Conservation (phyloP, 2,888 invertebrate species). For the Machimus rusticus region DNA sequence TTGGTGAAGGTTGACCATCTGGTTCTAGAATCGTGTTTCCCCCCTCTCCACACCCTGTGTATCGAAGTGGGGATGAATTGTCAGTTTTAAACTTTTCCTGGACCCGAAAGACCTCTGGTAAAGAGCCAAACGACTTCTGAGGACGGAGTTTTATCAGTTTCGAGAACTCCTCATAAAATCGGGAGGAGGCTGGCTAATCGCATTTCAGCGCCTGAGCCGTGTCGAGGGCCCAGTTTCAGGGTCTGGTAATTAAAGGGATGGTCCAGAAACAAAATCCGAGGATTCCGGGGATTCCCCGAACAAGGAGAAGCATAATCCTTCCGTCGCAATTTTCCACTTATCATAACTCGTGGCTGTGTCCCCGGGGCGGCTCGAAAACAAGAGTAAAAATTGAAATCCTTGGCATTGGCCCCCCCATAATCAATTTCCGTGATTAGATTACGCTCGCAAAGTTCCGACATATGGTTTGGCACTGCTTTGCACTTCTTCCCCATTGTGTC, state of each 20-base stretch:
- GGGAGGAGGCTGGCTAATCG: not conserved
- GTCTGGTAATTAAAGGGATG: not conserved
- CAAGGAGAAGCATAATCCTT: not conserved
- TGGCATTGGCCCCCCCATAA: conserved; percentile 51
- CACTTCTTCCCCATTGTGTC: conserved; percentile 38
- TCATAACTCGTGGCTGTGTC: conserved; percentile 17
- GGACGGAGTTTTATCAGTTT: not conserved
- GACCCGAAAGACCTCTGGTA: not conserved
- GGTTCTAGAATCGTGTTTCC: not conserved
- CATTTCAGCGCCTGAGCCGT: not conserved
- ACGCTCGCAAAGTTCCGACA: conserved; percentile 55
- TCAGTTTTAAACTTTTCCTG: not conserved
- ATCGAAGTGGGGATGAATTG: not conserved
- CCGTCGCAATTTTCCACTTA: conserved; percentile 36
- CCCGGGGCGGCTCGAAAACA: not conserved
- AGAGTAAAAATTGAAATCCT: conserved; percentile 39
- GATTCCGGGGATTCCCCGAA: not conserved
- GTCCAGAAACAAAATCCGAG: not conserved
- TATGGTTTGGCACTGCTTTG: conserved; percentile 54
- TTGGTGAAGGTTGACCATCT: not conserved
- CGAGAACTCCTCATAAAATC: not conserved
- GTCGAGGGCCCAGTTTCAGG: not conserved
- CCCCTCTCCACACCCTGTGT: not conserved
- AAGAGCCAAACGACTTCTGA: not conserved
- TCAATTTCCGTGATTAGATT: conserved; percentile 58